phyloP scores from a whole-genome alignment of 2,113 vertebrate genomes.

The Peromyscus leucopus region DNA sequence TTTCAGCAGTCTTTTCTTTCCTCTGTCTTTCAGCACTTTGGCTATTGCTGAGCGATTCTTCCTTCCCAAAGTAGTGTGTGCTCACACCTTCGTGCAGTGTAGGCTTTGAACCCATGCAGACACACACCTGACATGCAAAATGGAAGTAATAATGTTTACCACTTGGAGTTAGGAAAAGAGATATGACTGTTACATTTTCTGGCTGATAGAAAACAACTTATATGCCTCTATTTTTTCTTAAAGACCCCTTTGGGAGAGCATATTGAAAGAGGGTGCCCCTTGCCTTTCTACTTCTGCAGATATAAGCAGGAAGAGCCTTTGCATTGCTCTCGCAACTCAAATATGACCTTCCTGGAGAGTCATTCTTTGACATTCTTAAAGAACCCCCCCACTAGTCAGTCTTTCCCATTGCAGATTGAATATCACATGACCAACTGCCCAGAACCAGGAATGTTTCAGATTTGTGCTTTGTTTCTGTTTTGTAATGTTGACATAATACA shows the following conservation, averaged over 20 bases:
- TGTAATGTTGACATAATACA: not conserved
- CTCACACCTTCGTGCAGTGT: not conserved
- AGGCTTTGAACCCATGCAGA: not conserved
- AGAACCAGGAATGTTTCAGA: not conserved
- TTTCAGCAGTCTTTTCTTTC: not conserved
- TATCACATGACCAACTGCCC: not conserved
- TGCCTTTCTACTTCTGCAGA: not conserved
- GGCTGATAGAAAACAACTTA: not conserved
- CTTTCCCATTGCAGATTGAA: not conserved
- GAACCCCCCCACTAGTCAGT: not conserved
- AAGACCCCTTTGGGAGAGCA: not conserved
- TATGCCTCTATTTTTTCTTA: not conserved
- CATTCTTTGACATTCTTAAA: not conserved
- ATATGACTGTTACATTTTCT: slow-evolving; percentile 6
- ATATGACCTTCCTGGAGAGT: not conserved
- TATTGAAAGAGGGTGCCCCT: not conserved
- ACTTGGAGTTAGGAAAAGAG: not conserved
- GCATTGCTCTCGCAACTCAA: not conserved
- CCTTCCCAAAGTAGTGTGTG: not conserved
- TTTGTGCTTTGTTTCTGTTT: not conserved
- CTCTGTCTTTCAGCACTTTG: not conserved
- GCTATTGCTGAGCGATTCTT: not conserved
- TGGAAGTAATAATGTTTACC: not conserved
- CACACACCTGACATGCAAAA: not conserved
- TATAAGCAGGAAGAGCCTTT: not conserved